phyloP scores from a whole-genome alignment of 2,113 vertebrate genomes.

The Oncorhynchus nerka region DNA sequence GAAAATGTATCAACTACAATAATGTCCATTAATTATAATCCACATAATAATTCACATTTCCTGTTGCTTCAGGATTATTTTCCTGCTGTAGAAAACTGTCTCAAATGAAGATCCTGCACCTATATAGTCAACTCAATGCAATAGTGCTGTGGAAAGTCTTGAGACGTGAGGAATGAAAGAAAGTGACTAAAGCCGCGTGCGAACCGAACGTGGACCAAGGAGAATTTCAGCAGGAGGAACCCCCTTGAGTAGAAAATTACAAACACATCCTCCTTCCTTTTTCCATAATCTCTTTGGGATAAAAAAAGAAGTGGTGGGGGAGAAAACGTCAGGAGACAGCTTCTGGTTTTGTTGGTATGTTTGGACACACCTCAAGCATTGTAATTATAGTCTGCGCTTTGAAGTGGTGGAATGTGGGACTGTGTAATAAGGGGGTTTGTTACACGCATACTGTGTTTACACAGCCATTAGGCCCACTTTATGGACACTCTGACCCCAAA shows the following conservation, averaged over 20 bases:
- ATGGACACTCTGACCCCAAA: constrained; percentile 34
- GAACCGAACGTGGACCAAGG: background rate
- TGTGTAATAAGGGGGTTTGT: constrained; percentile 60
- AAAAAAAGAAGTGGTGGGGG: constrained; percentile 41
- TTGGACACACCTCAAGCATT: constrained; percentile 71
- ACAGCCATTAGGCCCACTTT: constrained; percentile 51
- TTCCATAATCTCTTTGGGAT: constrained; percentile 68
- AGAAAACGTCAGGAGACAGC: constrained; percentile 47
- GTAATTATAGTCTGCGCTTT: constrained; percentile 71
- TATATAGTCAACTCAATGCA: background rate
- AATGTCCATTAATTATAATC: no score
- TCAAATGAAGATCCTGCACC: no score
- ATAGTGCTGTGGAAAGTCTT: background rate
- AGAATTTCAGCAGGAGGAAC: constrained; percentile 17
- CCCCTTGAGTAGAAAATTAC: constrained; percentile 40
- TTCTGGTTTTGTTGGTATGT: constrained; percentile 60
- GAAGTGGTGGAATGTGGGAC: constrained; percentile 73
- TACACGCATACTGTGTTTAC: constrained; percentile 63
- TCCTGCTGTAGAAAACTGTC: no score
- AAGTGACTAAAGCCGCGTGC: no score
- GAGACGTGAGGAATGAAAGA: background rate
- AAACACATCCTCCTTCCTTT: constrained; percentile 53
- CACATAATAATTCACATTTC: no score
- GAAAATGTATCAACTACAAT: no score
- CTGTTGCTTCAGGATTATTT: no score